Evolutionary conservation across 2,888 invertebrate species (phyloP).

Genomic region (Nasonia oneida): DNA sequence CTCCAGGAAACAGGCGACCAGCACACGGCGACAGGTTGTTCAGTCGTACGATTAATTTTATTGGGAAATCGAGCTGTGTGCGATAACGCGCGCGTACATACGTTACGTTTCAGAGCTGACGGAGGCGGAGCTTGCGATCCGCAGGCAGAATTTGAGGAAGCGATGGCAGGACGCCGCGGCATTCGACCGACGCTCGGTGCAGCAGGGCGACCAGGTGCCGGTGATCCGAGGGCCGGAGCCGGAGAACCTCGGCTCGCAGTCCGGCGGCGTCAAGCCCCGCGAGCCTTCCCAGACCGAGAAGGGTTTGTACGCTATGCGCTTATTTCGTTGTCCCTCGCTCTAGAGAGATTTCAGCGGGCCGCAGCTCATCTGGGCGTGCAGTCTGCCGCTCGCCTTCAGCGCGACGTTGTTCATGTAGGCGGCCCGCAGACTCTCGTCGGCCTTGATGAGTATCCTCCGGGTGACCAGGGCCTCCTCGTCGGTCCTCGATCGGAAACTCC

Average conservation of each 20-base stretch:
- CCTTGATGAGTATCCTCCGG: neutral
- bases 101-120: slow-evolving; percentile 44
- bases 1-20: slow-evolving; percentile 33
- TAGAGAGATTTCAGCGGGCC: neutral
- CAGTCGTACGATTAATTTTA: neutral
- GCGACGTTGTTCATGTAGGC: slow-evolving; percentile 62
- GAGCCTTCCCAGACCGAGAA: slow-evolving; percentile 77
- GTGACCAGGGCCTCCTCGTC: too few relatives aligned
- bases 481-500: neutral
- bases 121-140: slow-evolving; percentile 45
- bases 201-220: slow-evolving; percentile 66
- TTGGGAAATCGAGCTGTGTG: neutral
- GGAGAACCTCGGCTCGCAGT: slow-evolving; percentile 73
- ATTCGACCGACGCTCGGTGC: slow-evolving; percentile 57
- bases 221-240: slow-evolving; percentile 76
- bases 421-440: slow-evolving; percentile 65
- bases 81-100: neutral
- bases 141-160: slow-evolving; percentile 71
- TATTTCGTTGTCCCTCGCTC: neutral
- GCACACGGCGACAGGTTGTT: slow-evolving; percentile 15
- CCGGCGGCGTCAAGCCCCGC: slow-evolving; percentile 73
- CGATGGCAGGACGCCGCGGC: slow-evolving; percentile 69
- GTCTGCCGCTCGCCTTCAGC: slow-evolving; percentile 54
- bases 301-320: slow-evolving; percentile 67
- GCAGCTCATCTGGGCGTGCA: neutral